A percentile compares a stretch with the other conserved stretches of the same genome.
Conservation (phyloP, 2,888 invertebrate species). For the Synanthedon tipuliformis region DNA sequence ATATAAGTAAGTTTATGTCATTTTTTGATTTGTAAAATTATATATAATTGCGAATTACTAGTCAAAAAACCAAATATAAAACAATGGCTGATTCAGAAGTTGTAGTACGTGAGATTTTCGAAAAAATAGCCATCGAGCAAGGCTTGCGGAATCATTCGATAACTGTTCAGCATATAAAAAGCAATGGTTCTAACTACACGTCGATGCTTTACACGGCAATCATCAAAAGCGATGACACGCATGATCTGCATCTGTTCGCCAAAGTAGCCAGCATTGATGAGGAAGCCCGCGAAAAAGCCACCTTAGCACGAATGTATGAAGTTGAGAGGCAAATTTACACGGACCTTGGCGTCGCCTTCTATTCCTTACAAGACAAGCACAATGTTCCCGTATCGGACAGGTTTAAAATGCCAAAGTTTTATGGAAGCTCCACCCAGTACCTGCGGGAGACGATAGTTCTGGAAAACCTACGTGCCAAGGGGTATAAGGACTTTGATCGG, state of each 20-base stretch:
- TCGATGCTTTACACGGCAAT: slow-evolving; percentile 17
- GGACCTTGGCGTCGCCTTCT: background rate
- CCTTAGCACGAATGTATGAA: slow-evolving; percentile 7
- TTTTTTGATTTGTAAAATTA: too few species aligned
- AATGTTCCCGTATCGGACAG: slow-evolving; percentile 4
- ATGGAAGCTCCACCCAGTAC: slow-evolving; percentile 8
- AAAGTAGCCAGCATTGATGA: slow-evolving; percentile 34
- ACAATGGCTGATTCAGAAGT: too few species aligned
- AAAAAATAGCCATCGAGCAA: too few species aligned
- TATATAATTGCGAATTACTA: too few species aligned
- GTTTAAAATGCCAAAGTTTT: slow-evolving; percentile 11
- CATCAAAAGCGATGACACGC: slow-evolving; percentile 8
- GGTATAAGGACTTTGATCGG: slow-evolving; percentile 22
- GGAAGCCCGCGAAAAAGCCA: slow-evolving; percentile 17
- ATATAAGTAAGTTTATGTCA: too few species aligned
- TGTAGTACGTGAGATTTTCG: too few species aligned
- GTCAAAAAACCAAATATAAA: too few species aligned
- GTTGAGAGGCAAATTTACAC: slow-evolving; percentile 3
- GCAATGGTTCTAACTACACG: slow-evolving; percentile 28
- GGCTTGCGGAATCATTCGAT: background rate
- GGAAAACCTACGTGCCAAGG: slow-evolving; percentile 19
- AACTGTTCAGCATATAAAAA: slow-evolving; percentile 13
- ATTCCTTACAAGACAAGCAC: slow-evolving; percentile 8
- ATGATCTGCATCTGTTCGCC: slow-evolving; percentile 25
- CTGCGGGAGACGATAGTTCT: slow-evolving; percentile 18